Evolutionary conservation across 1,140 invertebrate species (phyloP), one percentile per base, ranked within the genome.

Genomic region (Odontomachus brunneus): DNA sequence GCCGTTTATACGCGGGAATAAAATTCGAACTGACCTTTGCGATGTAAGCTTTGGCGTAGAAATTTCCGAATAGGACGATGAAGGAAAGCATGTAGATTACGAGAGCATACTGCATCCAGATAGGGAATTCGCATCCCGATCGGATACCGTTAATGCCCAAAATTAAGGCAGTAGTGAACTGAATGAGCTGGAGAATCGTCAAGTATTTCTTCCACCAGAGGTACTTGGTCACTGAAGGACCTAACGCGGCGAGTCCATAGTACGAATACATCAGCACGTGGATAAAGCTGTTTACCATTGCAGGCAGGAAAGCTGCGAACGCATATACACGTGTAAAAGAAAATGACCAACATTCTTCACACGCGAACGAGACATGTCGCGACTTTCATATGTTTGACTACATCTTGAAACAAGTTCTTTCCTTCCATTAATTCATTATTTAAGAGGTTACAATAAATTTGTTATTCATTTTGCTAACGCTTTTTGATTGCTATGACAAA

Each of bases 171-270:
- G 96, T 96, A 1, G 97, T 97, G 94, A 99, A 99, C 94, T 99
- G 98, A 85, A 98, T 96, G 96, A 96, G 90, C 89, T 98, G 98
- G 33, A 98, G 93, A 69, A 97, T 97, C 0, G 98, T 99, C 65
- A 99, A 95, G 91, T 99, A 98, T 91, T 97, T 98, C 93, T 99
- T 99, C 98, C 98, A 99, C 97, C 98, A 98, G 0, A 99, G 94
- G 91, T 97, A 98, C 91, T 96, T 96, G 90, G 96, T 94, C 26
- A 98, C 94, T 0, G 94, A 90, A 0, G 97, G 97, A 17, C 98
- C 98, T 80, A 98, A 95, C 0, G 97, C 97, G 2, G 97, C 96
- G 12, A 99, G 92, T 0, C 97, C 97, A 92, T 99, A 99, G 93
- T 99, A 99, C 3, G 96, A 95, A 91, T 99, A 99, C 98, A 99